A percentile compares a stretch with the other conserved stretches of the same genome.
These are phyloP conservation scores for Mus spicilegus DNA, from an alignment of 2,113 vertebrate genomes.

Conservation along the genomic window DNA sequence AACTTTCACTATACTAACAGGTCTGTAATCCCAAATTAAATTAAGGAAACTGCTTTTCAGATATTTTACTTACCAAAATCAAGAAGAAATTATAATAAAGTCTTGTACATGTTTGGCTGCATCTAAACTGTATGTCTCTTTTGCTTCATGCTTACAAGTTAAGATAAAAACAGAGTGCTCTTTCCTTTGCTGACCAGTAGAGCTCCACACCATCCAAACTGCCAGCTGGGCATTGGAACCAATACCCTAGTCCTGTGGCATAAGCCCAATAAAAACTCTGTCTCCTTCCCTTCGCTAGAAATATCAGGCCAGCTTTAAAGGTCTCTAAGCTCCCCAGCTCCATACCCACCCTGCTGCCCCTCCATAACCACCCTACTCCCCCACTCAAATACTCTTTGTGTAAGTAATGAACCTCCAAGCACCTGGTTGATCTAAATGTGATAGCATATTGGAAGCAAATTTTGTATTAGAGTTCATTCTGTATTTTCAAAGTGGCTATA, in stretches of 20 bases:
- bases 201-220: background rate
- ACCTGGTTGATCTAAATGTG: background rate
- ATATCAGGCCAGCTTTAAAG: conserved; percentile 15
- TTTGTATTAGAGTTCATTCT: background rate
- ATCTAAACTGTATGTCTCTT: background rate
- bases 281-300: conserved; percentile 29
- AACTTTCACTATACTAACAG: background rate
- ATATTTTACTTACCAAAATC: background rate
- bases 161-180: background rate
- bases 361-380: background rate
- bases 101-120: background rate
- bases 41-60: conserved; percentile 40
- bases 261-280: background rate
- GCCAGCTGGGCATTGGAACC: background rate
- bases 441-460: conserved; percentile 56
- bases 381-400: background rate
- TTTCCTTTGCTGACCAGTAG: background rate
- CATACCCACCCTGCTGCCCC: background rate
- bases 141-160: background rate
- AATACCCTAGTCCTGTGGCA: background rate
- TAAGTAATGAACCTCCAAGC: conserved; percentile 38
- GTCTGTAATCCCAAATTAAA: conserved; percentile 4
- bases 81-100: conserved; percentile 20
- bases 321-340: background rate
- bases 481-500: conserved; percentile 10